Conservation (phyloP, 2,888 invertebrate genomes). For the Oscheius sp. region DNA sequence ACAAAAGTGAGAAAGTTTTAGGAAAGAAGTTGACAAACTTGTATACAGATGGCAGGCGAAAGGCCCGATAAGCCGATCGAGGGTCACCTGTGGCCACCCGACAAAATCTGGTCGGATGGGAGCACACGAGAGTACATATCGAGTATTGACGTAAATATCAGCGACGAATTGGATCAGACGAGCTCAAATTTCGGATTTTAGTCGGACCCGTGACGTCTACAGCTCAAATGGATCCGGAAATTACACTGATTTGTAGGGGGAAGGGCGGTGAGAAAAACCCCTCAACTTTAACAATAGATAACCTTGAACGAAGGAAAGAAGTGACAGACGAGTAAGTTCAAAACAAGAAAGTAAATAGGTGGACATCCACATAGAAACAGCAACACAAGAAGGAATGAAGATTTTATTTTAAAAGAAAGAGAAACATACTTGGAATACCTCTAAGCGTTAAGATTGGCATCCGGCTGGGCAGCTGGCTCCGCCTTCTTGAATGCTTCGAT, state of each 20-base stretch:
- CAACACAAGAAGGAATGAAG: not conserved
- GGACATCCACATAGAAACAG: not conserved
- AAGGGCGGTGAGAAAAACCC: no score
- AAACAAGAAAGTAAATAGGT: not conserved
- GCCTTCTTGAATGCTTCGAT: conserved; percentile 90
- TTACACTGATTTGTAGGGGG: no score
- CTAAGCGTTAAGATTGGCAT: conserved; percentile 76
- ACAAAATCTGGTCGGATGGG: not conserved
- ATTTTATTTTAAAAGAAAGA: not conserved
- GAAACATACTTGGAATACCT: not conserved
- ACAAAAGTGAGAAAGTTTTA: not conserved
- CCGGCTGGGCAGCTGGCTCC: conserved; percentile 90
- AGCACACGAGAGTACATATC: not conserved
- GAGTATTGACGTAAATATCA: not conserved
- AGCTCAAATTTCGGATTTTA: conserved; percentile 13
- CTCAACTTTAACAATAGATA: not conserved
- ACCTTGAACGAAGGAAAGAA: not conserved
- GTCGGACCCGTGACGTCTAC: not conserved
- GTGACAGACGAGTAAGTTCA: not conserved
- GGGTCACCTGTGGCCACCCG: not conserved
- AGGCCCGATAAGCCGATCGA: not conserved
- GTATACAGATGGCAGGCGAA: no score
- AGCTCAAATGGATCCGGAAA: no score
- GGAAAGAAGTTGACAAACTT: not conserved
- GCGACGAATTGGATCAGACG: not conserved